Evolutionary conservation across 2,888 invertebrate species (phyloP).

Genomic region (Iphiclides podalirius): DNA sequence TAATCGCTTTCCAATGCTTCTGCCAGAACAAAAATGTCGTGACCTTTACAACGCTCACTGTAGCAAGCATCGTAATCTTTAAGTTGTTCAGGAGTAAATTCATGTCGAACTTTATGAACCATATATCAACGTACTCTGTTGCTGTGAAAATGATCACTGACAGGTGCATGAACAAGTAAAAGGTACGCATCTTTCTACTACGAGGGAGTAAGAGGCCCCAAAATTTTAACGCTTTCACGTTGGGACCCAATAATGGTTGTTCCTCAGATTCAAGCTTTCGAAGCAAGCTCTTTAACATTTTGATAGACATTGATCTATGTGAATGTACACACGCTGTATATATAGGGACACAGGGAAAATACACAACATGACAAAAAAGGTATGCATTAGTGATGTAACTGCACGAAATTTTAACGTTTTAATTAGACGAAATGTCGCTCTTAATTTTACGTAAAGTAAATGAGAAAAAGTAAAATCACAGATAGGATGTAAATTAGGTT

Average conservation of each 20-base stretch:
- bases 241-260: slow-evolving; percentile 60
- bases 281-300: slow-evolving; percentile 38
- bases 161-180: slow-evolving; percentile 55
- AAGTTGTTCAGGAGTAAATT: slow-evolving; percentile 57
- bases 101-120: slow-evolving; percentile 58
- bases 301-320: not conserved
- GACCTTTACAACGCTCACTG: slow-evolving; percentile 58
- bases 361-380: too few relatives aligned
- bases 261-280: slow-evolving; percentile 55
- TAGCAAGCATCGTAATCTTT: slow-evolving; percentile 63
- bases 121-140: slow-evolving; percentile 61
- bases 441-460: too few relatives aligned
- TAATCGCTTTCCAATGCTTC: slow-evolving; percentile 51
- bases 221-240: slow-evolving; percentile 56
- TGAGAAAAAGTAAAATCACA: too few relatives aligned
- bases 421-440: too few relatives aligned
- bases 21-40: slow-evolving; percentile 56
- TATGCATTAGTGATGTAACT: too few relatives aligned
- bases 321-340: too few relatives aligned
- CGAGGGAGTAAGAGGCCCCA: slow-evolving; percentile 65
- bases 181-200: slow-evolving; percentile 36
- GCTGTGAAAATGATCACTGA: slow-evolving; percentile 52
- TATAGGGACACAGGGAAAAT: too few relatives aligned
- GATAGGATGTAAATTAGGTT: too few relatives aligned
- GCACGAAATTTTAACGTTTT: too few relatives aligned